Percentiles rank a stretch among this genome's conserved stretches.
Evolutionary conservation across 2,888 invertebrate species (phyloP).

Genomic region (Leptinotarsa rubiginosa): DNA sequence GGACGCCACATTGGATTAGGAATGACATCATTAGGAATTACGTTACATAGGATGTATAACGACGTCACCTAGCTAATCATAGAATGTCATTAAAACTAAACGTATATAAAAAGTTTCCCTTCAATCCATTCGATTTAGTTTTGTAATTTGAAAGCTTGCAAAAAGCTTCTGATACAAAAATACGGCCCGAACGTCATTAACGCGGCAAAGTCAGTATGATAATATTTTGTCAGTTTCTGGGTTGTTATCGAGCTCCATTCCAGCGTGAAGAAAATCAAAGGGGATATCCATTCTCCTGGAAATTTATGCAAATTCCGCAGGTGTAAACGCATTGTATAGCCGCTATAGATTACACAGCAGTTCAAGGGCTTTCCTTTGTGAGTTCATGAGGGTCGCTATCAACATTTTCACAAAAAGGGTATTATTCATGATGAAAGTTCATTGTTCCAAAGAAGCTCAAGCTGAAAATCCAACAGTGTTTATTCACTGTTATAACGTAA

Average conservation of each 20-base stretch:
- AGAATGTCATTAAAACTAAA: too few species aligned
- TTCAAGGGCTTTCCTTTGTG: neutral
- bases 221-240: neutral
- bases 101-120: too few species aligned
- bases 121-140: too few species aligned
- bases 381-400: neutral
- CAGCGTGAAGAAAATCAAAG: neutral
- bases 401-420: neutral
- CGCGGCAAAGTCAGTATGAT: neutral
- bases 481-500: too few species aligned
- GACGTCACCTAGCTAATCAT: too few species aligned
- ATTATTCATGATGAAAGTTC: neutral
- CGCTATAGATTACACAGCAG: neutral
- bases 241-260: neutral
- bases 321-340: neutral
- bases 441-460: neutral
- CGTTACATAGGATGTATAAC: too few species aligned
- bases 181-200: too few species aligned
- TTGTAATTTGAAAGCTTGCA: too few species aligned
- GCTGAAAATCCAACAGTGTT: too few species aligned
- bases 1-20: too few species aligned
- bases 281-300: neutral
- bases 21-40: too few species aligned
- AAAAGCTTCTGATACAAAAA: neutral
- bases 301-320: neutral